phyloP scores from a whole-genome alignment of 1,140 invertebrate species.

The Pseudomyrmex pallidus region DNA sequence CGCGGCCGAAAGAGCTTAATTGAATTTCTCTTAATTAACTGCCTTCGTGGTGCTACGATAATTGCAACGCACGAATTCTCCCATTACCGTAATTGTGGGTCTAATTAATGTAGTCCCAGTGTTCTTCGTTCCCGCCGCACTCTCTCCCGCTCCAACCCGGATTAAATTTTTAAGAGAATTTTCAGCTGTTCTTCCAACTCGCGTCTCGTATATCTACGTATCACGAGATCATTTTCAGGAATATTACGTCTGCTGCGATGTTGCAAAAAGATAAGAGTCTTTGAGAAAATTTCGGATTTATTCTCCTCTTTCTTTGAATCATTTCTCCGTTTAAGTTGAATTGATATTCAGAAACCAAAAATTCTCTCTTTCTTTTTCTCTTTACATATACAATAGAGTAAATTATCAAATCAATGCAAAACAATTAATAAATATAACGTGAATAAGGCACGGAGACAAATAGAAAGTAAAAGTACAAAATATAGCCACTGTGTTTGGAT shows the following conservation, averaged over 20 bases:
- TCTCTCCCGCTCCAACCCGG: background rate
- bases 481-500: background rate
- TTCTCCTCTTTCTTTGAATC: background rate
- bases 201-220: background rate
- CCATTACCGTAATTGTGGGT: constrained; percentile 76
- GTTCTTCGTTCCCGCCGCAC: constrained; percentile 39
- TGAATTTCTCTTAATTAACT: constrained; percentile 78
- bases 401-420: background rate
- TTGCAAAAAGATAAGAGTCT: constrained; percentile 24
- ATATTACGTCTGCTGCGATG: background rate
- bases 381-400: background rate
- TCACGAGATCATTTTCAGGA: constrained; percentile 18
- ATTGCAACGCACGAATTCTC: constrained; percentile 74
- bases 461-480: background rate
- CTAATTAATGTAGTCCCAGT: constrained; percentile 72
- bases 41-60: constrained; percentile 71
- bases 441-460: background rate
- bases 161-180: constrained; percentile 69
- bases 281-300: background rate
- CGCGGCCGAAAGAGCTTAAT: constrained; percentile 72
- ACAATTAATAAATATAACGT: background rate
- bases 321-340: background rate
- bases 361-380: background rate
- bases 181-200: constrained; percentile 8
- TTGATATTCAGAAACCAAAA: background rate